Evolutionary conservation across 2,888 invertebrate species (phyloP), one percentile per base, ranked within the genome.

Genomic region (Scrobipalpa atriplicella): DNA sequence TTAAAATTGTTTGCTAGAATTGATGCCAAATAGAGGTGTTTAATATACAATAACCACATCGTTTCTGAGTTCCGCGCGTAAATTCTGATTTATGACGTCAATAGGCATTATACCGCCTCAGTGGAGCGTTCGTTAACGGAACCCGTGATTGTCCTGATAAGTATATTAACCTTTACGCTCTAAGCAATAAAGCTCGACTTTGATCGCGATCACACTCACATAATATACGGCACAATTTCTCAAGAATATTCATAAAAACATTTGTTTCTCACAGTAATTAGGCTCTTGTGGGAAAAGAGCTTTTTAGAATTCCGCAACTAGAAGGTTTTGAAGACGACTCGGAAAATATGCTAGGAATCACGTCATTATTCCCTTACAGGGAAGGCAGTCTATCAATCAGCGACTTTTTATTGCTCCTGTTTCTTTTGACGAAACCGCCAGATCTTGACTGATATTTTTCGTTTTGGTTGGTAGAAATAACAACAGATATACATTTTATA

Each of bases 181-280:
- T 36, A 29, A 29, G 43, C 62, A 66, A 67, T 69, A 72, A 69
- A 73, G 71, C 68, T 56, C 62, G 51, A 64, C n/a, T 65, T 71
- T 47, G 51, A 65, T 64, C 51, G 58, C 52, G 65, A 43, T 56
- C 13, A 51, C 43, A 36, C 52, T 64, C 65, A 56, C 64, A 69
- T 52, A 66, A 54, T 67, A 64, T 66, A 69, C 65, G 69, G 65
- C 70, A 71, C 62, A 67, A 61, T 72, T 73, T 72, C 73, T 68
- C 68, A 68, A 63, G 68, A 70, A 41, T 62, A 64, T 70, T 69
- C 69, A 68, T 72, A 72, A 72, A 73, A 74, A 71, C 69, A 62
- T 70, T 67, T 71, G 68, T 71, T 72, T 71, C 68, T 66, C 71
- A 70, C 69, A 68, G 69, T 68, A 72, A 73, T 73, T 74, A 73